Evolutionary conservation across 2,888 invertebrate genomes (phyloP).

Genomic region (Minunthozetes semirufus): DNA sequence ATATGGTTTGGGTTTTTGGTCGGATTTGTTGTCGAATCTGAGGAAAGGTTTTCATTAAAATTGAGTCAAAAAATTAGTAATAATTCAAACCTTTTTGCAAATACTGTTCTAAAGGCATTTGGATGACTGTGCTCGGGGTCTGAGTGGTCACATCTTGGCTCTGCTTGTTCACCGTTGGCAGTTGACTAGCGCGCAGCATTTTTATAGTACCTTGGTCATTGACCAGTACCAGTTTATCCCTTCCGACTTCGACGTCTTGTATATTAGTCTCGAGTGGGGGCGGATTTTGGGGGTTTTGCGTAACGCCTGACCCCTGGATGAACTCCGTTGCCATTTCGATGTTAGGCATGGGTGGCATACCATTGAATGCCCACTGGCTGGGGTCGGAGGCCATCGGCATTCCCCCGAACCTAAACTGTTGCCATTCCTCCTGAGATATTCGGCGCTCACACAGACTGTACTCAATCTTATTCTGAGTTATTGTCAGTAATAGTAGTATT

Average conservation of each 20-base stretch:
- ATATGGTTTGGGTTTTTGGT: background rate
- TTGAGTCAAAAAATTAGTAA: background rate
- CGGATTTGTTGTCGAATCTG: background rate
- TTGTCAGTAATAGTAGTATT: background rate
- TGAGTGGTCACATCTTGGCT: background rate
- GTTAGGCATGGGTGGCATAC: background rate
- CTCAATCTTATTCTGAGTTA: background rate
- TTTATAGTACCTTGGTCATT: conserved; percentile 7
- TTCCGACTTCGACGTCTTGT: background rate
- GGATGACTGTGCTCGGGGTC: background rate
- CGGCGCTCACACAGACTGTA: background rate
- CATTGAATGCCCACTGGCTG: background rate
- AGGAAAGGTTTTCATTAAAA: background rate
- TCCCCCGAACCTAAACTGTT: background rate
- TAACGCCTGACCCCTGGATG: too few species aligned
- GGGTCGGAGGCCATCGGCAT: background rate
- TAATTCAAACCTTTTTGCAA: conserved; percentile 3
- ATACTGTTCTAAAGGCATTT: conserved; percentile 5
- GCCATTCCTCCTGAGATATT: conserved; percentile 15
- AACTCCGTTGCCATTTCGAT: background rate
- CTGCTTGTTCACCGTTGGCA: conserved; percentile 1
- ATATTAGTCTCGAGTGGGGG: background rate
- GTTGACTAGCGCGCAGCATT: conserved; percentile 4
- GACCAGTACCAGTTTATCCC: conserved; percentile 1
- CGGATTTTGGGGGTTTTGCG: too few species aligned